A percentile compares a stretch with the other conserved stretches of the same genome.
These are phyloP conservation scores for Fragum sueziense DNA, from an alignment of 2,888 invertebrate genomes.

Conservation along the genomic window DNA sequence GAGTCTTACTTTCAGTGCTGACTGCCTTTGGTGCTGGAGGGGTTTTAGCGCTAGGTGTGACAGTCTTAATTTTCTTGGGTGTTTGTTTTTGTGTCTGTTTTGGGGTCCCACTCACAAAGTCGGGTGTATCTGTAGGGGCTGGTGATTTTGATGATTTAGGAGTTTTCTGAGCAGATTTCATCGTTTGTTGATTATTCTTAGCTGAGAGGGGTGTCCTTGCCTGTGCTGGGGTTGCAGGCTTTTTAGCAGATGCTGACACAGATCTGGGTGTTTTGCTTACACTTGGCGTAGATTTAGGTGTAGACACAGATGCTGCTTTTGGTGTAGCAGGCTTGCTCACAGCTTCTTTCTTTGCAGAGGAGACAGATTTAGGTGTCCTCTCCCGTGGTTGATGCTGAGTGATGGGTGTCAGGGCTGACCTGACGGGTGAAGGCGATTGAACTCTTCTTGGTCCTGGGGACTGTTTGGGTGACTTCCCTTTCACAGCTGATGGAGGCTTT, in stretches of 20 bases:
- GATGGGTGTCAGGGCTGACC: slow-evolving; percentile 23
- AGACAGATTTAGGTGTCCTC: slow-evolving; percentile 51
- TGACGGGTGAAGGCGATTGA: slow-evolving; percentile 60
- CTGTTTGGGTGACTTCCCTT: slow-evolving; percentile 29
- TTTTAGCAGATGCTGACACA: slow-evolving; percentile 15
- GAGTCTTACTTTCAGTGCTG: slow-evolving; percentile 28
- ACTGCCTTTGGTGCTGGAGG: slow-evolving; percentile 30
- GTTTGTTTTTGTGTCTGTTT: slow-evolving; percentile 1
- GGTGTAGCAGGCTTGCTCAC: background rate
- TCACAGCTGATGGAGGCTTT: slow-evolving; percentile 57
- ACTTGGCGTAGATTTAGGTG: slow-evolving; percentile 41
- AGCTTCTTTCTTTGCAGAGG: background rate
- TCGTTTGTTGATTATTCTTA: slow-evolving; percentile 12
- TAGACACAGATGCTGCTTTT: slow-evolving; percentile 13
- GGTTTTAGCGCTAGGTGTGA: background rate
- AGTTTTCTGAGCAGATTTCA: background rate
- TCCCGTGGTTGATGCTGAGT: slow-evolving; percentile 53
- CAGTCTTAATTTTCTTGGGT: background rate
- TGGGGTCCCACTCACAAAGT: slow-evolving; percentile 5
- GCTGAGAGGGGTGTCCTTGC: slow-evolving; percentile 16
- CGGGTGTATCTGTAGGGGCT: no score
- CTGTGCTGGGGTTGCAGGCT: slow-evolving; percentile 10
- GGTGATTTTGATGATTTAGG: slow-evolving; percentile 33
- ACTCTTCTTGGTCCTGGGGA: slow-evolving; percentile 45
- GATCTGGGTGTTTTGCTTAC: slow-evolving; percentile 16